Evolutionary conservation across 2,888 invertebrate genomes (phyloP), one percentile per base, ranked within the genome.

Genomic region (Thalpophila matura): DNA sequence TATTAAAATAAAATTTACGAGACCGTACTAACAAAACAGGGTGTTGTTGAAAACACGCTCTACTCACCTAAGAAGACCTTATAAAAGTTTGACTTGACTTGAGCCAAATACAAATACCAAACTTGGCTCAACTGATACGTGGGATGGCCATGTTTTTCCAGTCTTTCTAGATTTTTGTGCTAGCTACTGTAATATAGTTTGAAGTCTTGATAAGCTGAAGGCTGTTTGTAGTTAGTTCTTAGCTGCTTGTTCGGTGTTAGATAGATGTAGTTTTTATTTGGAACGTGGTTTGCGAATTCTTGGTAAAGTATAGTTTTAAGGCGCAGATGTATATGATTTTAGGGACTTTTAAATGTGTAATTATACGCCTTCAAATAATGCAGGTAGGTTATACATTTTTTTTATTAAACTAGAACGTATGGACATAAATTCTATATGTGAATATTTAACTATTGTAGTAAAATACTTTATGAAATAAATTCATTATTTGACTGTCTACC

Each of bases 51-150:
- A 57, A 61, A 61, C 61, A 57, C 4, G 18, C 18, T 31, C 24
- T 10, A 14, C 9, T 20, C 31, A 24, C 14, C 14, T 10, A 2
- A 46, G 22, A 14, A 35, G 31, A 50, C 47, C 55, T 62, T 58
- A 50, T 58, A 33, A 58, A 69, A 55, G 12, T 70, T 71, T 71
- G n/a, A 58, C 37, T 35, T 12, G 38, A 40, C 37, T 35, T 12
- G 38, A 40, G 31, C 37, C 46, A 55, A 47, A 60, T 50, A 61
- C 55, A 56, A 56, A 60, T 45, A 57, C 24, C 18, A 22, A 74
- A 60, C 38, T 67, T 60, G n/a, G n/a, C 18, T 18, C 20, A 40
- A 49, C 51, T 14, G 31, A 71, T 57, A 53, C 47, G 29, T 43
- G 35, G 16, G 26, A 35, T 10, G 31, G 18, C 16, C 20, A 40